Percentiles rank a stretch among this genome's conserved stretches.
These are phyloP conservation scores for Drosophila lacertosa DNA, from an alignment of 1,140 invertebrate genomes.

Conservation along the genomic window DNA sequence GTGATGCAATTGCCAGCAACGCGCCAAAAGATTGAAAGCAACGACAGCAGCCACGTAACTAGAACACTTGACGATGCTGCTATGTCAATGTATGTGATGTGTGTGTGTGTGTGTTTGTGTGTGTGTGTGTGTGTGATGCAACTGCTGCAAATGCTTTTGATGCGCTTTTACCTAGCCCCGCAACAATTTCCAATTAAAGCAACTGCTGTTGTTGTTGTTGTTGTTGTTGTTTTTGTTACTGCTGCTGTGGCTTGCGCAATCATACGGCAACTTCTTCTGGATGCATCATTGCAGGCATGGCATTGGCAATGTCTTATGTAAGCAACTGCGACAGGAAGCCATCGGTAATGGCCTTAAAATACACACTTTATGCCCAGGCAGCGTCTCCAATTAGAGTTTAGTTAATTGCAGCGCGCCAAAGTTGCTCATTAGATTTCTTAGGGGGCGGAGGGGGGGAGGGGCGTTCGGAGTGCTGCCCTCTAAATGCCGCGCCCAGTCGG, in stretches of 20 bases:
- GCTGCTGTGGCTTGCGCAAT: conserved; percentile 75
- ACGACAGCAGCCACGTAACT: conserved; percentile 78
- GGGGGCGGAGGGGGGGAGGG: not conserved
- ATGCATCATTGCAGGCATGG: conserved; percentile 54
- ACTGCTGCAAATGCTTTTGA: conserved; percentile 24
- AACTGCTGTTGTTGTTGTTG: conserved; percentile 47
- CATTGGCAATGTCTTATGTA: conserved; percentile 48
- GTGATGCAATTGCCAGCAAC: conserved; percentile 78
- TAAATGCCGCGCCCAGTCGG: conserved; percentile 52
- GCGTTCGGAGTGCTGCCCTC: conserved; percentile 14
- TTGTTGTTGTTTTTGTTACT: conserved; percentile 30
- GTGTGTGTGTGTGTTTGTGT: conserved; percentile 23
- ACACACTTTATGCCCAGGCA: conserved; percentile 77
- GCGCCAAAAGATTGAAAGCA: conserved; percentile 81
- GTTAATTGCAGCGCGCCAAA: conserved; percentile 75
- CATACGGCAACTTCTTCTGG: conserved; percentile 73
- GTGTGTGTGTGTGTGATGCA: conserved; percentile 37
- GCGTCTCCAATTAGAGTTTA: conserved; percentile 70
- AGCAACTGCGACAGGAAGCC: conserved; percentile 69
- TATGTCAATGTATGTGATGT: conserved; percentile 17
- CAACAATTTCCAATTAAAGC: conserved; percentile 67
- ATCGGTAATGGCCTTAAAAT: conserved; percentile 81
- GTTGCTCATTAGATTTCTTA: conserved; percentile 63
- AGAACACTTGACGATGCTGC: conserved; percentile 76
- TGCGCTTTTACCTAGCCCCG: conserved; percentile 42